These are phyloP conservation scores for Drosophila buzzatii DNA, from an alignment of 2,888 invertebrate genomes.

Conservation along the genomic window DNA sequence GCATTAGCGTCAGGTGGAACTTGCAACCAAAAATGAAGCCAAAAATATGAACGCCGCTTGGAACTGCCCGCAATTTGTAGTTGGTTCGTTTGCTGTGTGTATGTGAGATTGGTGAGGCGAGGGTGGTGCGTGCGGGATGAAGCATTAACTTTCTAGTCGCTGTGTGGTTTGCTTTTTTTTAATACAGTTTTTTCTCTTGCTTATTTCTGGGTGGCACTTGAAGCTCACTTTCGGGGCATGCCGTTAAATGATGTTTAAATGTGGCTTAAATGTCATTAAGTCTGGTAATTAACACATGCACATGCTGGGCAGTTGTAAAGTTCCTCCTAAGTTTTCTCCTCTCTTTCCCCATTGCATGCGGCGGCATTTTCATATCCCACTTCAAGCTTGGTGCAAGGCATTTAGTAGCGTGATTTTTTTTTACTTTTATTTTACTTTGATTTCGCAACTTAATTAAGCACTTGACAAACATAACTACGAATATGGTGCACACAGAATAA, in stretches of 20 bases:
- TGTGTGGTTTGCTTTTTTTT: slow-evolving; percentile 4
- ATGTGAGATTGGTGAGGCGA: background rate
- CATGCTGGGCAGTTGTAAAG: slow-evolving; percentile 54
- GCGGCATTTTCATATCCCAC: slow-evolving; percentile 46
- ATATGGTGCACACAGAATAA: slow-evolving; percentile 45
- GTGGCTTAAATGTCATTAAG: slow-evolving; percentile 68
- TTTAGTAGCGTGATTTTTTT: slow-evolving; percentile 52
- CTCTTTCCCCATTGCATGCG: slow-evolving; percentile 28
- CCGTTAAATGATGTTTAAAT: slow-evolving; percentile 64
- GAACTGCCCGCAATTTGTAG: slow-evolving; percentile 55
- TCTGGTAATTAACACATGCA: slow-evolving; percentile 72
- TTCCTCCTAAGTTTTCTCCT: slow-evolving; percentile 13
- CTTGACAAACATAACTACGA: slow-evolving; percentile 45
- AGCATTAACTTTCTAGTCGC: slow-evolving; percentile 52
- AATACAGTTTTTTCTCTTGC: slow-evolving; percentile 8
- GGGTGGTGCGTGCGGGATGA: slow-evolving; percentile 21
- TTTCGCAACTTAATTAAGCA: slow-evolving; percentile 46
- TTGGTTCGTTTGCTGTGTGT: slow-evolving; percentile 14
- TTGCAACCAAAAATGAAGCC: slow-evolving; percentile 40
- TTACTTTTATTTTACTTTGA: background rate
- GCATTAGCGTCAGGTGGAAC: slow-evolving; percentile 20
- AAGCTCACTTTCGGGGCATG: slow-evolving; percentile 39
- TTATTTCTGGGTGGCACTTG: slow-evolving; percentile 10
- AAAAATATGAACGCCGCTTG: slow-evolving; percentile 43
- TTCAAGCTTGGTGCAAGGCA: slow-evolving; percentile 25